A percentile compares a stretch with the other conserved stretches of the same genome.
Evolutionary conservation across 2,888 invertebrate species (phyloP).

Genomic region (Andrena camellia): DNA sequence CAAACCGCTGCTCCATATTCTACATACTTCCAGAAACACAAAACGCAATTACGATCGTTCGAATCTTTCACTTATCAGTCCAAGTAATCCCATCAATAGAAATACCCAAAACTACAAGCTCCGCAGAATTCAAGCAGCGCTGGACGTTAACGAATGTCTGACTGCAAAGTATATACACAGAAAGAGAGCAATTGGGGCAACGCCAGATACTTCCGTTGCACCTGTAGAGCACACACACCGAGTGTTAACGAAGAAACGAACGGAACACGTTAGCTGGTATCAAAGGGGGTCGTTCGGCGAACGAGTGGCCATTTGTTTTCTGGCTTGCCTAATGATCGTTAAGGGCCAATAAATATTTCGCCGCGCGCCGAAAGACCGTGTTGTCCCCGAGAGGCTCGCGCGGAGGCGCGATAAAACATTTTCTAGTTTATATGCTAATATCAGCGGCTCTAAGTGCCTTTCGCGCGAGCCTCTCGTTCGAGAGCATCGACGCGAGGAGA

Average conservation of each 20-base stretch:
- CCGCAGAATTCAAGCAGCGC: neutral
- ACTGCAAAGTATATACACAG: neutral
- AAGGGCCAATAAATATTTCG: slow-evolving; percentile 67
- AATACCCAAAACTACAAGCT: neutral
- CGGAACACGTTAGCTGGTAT: slow-evolving; percentile 24
- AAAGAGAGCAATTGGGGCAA: neutral
- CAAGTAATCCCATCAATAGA: slow-evolving; percentile 1
- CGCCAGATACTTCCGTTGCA: slow-evolving; percentile 22
- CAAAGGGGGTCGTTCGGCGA: slow-evolving; percentile 28
- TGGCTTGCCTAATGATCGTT: slow-evolving; percentile 58
- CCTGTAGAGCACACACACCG: slow-evolving; percentile 21
- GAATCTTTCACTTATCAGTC: slow-evolving; percentile 9
- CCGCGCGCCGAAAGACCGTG: slow-evolving; percentile 15
- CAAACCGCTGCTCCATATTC: too few species aligned
- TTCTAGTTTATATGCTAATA: slow-evolving; percentile 69
- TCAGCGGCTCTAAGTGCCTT: slow-evolving; percentile 38
- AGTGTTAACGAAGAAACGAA: slow-evolving; percentile 7
- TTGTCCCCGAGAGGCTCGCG: slow-evolving; percentile 20
- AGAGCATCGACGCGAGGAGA: slow-evolving; percentile 27
- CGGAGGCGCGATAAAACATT: slow-evolving; percentile 59
- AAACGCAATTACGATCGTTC: slow-evolving; percentile 1
- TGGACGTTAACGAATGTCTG: slow-evolving; percentile 31
- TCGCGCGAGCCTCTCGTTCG: slow-evolving; percentile 17
- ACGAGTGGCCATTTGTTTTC: slow-evolving; percentile 52
- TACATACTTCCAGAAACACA: neutral